Base-by-base conservation (phyloP, 1,140 invertebrate genomes). In the Coenobita brevimanus region DNA sequence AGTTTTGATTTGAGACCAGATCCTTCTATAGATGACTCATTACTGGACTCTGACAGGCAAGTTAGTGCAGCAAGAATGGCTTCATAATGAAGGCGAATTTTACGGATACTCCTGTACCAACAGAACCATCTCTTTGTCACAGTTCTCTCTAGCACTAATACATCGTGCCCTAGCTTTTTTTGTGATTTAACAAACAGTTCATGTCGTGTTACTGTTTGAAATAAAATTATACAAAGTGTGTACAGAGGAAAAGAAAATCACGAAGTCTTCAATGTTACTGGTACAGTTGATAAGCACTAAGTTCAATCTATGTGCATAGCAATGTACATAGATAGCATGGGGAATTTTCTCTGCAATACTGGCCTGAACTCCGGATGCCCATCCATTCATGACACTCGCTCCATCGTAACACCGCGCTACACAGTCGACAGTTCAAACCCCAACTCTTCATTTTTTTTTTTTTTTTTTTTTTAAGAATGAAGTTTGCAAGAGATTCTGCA, bases 371-470 rank as follows among this genome's bases (percentile, higher is more conserved):
- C 69, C 73, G 27, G 78, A 36, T 21, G 78, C 46, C 78, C 78
- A 80, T 60, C 78, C 80, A 67, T 38, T 67, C 46, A 69, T 69
- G 24, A 82, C 60, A 46, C 80, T 82, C 41, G 80, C 62, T 41
- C 80, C 80, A 82, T 82, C 80, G 41, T 82, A 82, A 17, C 80
- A 69, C 80, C 38, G 79, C n/a, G 78, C 78, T 36, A 80, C 33
- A 33, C 50, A 57, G 46, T 57, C 78, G 50, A 27, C 38, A 80
- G 46, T 38, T 80, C 78, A 60, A 80, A 80, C 78, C 21, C 78
- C 21, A 80, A 60, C 54, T 80, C 78, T 60, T 62, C 30, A 60
- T 3, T 60, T 30, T 80, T 80, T 24, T 80, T 38, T 21, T n/a
- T n/a, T n/a, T n/a, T n/a, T n/a, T n/a, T n/a, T n/a, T n/a, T n/a